A percentile compares a stretch with the other conserved stretches of the same genome.
These are phyloP conservation scores for Vicugna pacos DNA, from an alignment of 2,113 vertebrate species.

Conservation along the genomic window DNA sequence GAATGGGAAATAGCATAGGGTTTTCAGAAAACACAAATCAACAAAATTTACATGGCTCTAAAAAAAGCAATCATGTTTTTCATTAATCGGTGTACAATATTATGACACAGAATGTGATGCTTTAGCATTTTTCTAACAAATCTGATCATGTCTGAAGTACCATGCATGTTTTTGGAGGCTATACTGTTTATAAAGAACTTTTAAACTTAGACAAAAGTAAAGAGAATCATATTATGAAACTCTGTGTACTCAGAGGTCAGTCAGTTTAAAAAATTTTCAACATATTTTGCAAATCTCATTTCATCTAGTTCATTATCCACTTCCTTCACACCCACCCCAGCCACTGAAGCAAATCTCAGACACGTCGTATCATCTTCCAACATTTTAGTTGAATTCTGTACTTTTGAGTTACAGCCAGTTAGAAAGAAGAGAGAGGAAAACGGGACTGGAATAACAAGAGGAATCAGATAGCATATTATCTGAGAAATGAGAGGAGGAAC, in stretches of 20 bases:
- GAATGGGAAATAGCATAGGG: background rate
- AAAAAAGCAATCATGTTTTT: background rate
- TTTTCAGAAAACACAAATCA: background rate
- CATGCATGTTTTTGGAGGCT: background rate
- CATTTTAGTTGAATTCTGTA: background rate
- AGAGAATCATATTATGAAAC: background rate
- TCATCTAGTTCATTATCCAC: background rate
- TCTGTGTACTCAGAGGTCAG: too few species aligned
- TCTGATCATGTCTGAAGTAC: background rate
- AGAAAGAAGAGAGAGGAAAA: background rate
- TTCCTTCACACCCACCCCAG: background rate
- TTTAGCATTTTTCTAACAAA: background rate
- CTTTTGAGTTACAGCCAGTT: background rate
- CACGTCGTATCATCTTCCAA: background rate
- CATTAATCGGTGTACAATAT: too few species aligned
- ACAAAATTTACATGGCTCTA: background rate
- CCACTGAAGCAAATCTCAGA: background rate
- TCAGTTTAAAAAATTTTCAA: background rate
- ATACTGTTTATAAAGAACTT: background rate
- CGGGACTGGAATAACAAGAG: accelerated
- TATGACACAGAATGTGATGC: background rate
- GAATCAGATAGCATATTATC: background rate
- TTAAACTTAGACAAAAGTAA: background rate
- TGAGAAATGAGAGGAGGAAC: background rate
- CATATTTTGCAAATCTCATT: background rate